Percentiles rank a stretch among this genome's conserved stretches.
Conservation (phyloP, 2,113 vertebrate genomes). For the Noturus placidus region DNA sequence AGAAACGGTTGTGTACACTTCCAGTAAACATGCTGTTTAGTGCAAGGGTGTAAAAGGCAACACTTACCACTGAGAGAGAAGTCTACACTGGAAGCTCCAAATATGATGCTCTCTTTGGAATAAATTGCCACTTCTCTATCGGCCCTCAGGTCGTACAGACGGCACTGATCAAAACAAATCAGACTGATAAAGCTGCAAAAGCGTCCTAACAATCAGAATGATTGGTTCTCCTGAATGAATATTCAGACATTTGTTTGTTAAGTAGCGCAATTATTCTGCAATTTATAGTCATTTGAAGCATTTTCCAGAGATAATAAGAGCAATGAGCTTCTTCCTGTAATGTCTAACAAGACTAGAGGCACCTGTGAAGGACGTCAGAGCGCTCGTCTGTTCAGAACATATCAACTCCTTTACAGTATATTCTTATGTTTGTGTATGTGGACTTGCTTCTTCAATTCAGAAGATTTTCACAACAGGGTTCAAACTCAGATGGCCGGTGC, state of each 20-base stretch:
- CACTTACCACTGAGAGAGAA: constrained; percentile 97
- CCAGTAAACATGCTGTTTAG: not conserved
- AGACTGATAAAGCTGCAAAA: constrained; percentile 16
- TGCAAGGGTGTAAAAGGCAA: not conserved
- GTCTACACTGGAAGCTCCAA: constrained; percentile 95
- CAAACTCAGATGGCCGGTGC: not conserved
- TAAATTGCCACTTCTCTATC: constrained; percentile 98
- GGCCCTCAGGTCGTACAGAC: constrained; percentile 93
- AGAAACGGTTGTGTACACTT: not conserved
- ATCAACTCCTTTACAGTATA: not conserved
- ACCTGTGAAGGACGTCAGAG: not conserved
- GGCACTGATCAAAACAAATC: constrained; percentile 81
- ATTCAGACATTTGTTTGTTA: not conserved
- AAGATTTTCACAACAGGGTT: not conserved
- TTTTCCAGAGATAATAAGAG: not conserved
- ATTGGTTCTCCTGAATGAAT: not conserved
- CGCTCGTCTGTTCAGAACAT: not conserved
- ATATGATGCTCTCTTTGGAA: constrained; percentile 98
- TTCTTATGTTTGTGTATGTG: not conserved
- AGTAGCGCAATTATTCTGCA: not conserved
- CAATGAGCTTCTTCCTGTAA: not conserved
- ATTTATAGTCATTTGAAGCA: not conserved
- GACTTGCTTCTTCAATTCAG: not conserved
- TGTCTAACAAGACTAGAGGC: not conserved
- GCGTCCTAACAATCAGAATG: not conserved